A percentile compares a stretch with the other conserved stretches of the same genome.
Evolutionary conservation across 2,113 vertebrate genomes (phyloP).

Genomic region (Cairina moschata): DNA sequence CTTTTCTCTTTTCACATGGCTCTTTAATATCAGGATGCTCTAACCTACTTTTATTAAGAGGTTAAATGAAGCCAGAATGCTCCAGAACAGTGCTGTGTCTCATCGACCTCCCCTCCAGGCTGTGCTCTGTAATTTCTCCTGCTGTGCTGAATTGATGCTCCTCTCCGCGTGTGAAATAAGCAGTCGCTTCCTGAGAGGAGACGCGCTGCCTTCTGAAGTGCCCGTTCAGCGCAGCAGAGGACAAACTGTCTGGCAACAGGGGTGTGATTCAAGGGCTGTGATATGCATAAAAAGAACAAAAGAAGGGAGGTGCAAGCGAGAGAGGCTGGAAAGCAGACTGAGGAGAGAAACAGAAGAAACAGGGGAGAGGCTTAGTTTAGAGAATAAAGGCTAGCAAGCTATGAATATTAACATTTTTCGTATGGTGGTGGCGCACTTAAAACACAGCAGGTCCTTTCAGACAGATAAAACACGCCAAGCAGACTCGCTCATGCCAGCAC

Average conservation of each 20-base stretch:
- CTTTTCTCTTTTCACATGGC: background rate
- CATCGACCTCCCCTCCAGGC: slow-evolving; percentile 32
- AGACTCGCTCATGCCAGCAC: background rate
- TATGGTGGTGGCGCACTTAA: background rate
- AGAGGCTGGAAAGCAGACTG: background rate
- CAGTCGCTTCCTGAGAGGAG: background rate
- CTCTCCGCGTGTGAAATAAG: slow-evolving; percentile 22
- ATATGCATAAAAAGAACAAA: background rate
- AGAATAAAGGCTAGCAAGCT: background rate
- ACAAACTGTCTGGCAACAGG: slow-evolving; percentile 46
- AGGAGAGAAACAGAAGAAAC: background rate
- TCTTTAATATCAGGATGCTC: slow-evolving; percentile 20
- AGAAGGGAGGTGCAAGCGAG: background rate
- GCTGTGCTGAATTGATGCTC: slow-evolving; percentile 21
- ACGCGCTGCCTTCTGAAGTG: background rate
- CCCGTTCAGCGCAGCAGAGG: background rate
- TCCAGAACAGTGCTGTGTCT: slow-evolving; percentile 43
- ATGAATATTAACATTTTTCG: background rate
- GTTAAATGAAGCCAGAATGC: slow-evolving; percentile 61
- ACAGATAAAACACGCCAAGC: background rate
- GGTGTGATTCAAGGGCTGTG: background rate
- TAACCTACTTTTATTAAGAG: slow-evolving; percentile 51
- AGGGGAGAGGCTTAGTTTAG: background rate
- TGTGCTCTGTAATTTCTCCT: slow-evolving; percentile 37
- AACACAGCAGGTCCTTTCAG: background rate